Base-by-base conservation (phyloP, 2,888 invertebrate genomes). In the Conops quadrifasciatus region DNA sequence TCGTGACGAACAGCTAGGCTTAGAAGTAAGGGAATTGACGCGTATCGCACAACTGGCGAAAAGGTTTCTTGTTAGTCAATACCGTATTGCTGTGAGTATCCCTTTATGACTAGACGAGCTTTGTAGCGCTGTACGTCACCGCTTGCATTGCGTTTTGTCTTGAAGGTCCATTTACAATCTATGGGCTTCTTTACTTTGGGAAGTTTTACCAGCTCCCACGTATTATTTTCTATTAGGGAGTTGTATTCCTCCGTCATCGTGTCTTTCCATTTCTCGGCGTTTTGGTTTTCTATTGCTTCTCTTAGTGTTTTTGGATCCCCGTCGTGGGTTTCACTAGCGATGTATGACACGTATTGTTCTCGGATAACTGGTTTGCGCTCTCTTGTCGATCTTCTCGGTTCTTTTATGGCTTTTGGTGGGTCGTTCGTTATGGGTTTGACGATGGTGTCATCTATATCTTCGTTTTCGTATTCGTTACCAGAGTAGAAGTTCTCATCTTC, bases 371-470 rank as follows among this genome's bases (percentile, higher is more conserved):
- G 24, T 21, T 56, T 56, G 56, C 24, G 56, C n/a, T 21, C 24
- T 56, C 56, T 2, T 24, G 24, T 56, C n/a, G 21, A 56, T 56
- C 56, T 56, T 56, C 56, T 56, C n/a, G n/a, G n/a, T n/a, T 21
- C 11, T 2, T 56, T 56, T 11, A 13, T 56, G 56, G 24, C 2
- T 24, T 56, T 4, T 19, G 49, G n/a, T 3, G 19, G 2, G 5
- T n/a, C n/a, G 24, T 56, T 21, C 24, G 24, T 24, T 56, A 3
- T n/a, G n/a, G n/a, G n/a, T n/a, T n/a, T n/a, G n/a, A n/a, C n/a
- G n/a, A n/a, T n/a, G n/a, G n/a, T n/a, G 5, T n/a, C n/a, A n/a
- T n/a, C n/a, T n/a, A n/a, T 53, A 51, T 15, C 15, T 2, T 16
- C 36, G 36, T 43, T 30, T 15, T 65, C 56, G 13, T 45, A 56